Conservation (phyloP, 2,113 vertebrate species). For the Anoplopoma fimbria region DNA sequence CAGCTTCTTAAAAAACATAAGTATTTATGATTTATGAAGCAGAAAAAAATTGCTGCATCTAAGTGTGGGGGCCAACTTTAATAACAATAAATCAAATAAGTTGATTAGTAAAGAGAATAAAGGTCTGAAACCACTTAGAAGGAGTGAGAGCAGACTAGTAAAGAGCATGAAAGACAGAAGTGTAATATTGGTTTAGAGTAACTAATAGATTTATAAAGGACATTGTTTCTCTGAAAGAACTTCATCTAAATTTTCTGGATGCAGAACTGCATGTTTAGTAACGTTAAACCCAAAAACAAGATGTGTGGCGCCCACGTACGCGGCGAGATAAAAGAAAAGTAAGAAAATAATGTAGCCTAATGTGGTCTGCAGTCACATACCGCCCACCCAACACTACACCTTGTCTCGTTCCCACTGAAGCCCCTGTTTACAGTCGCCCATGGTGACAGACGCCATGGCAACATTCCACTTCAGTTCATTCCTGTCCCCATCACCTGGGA, state of each 20-base stretch:
- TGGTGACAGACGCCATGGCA: constrained; percentile 82
- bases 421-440: constrained; percentile 84
- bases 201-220: neutral
- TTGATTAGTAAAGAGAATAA: neutral
- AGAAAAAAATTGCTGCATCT: neutral
- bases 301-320: constrained; percentile 27
- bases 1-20: neutral
- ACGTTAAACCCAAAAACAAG: constrained; percentile 39
- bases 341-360: too few species aligned
- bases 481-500: constrained; percentile 81
- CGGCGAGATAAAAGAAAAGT: too few species aligned
- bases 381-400: constrained; percentile 55
- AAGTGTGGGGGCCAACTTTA: neutral
- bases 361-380: too few species aligned
- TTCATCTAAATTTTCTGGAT: neutral
- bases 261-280: neutral
- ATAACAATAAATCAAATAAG: neutral
- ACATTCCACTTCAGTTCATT: constrained; percentile 81
- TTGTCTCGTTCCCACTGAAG: constrained; percentile 52
- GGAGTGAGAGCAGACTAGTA: neutral
- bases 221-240: neutral
- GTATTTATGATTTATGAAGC: neutral
- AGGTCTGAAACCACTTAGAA: neutral
- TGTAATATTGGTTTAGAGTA: neutral
- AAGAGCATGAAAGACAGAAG: neutral